phyloP scores from a whole-genome alignment of 2,888 invertebrate species.

The Parnassius smintheus region DNA sequence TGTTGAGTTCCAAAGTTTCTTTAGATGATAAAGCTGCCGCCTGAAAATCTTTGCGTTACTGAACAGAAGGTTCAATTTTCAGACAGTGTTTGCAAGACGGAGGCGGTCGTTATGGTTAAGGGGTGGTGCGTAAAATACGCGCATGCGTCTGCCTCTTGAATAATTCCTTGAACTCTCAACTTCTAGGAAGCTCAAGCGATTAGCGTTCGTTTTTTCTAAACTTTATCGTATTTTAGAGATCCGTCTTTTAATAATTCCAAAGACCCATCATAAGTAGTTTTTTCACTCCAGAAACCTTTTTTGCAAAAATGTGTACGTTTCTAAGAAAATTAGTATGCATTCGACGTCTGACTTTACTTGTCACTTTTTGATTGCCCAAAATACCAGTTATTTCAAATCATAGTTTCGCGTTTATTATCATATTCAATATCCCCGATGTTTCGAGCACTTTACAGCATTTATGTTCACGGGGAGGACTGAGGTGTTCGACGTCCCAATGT shows the following conservation, averaged over 20 bases:
- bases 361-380: too few species aligned
- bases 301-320: too few species aligned
- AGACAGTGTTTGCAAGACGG: conserved; percentile 53
- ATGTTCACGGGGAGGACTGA: too few species aligned
- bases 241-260: background rate
- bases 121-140: conserved; percentile 77
- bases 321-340: too few species aligned
- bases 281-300: too few species aligned
- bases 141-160: conserved; percentile 73
- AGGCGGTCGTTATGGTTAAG: conserved; percentile 79
- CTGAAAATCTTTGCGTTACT: conserved; percentile 53
- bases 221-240: background rate
- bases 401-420: too few species aligned
- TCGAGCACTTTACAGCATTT: too few species aligned
- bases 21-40: conserved; percentile 48
- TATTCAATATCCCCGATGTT: too few species aligned
- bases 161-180: conserved; percentile 63
- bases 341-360: too few species aligned
- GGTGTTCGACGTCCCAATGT: too few species aligned
- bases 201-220: conserved; percentile 26
- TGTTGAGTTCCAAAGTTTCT: conserved; percentile 56
- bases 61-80: conserved; percentile 68
- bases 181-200: conserved; percentile 46
- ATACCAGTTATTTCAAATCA: too few species aligned
- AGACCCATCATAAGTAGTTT: background rate